Base-by-base conservation (phyloP, 2,888 invertebrate species). In the Chrysotoxum bicinctum region DNA sequence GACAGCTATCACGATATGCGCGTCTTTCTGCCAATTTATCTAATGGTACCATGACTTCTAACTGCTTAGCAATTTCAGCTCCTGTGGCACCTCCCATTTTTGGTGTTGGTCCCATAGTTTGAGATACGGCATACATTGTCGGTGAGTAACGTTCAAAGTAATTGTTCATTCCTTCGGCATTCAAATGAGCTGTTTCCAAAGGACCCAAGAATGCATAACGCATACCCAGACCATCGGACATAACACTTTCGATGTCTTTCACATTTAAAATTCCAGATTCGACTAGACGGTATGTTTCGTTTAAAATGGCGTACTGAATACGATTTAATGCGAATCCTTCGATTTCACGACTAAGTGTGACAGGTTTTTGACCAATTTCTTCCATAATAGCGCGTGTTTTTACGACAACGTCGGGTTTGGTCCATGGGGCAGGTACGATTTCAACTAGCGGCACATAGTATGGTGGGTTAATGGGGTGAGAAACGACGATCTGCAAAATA, bases 381-480 rank as follows among this genome's bases (percentile, higher is more conserved):
- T 94, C 93, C 97, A 98, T 97, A 19, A 94, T 91, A 52, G 93
- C 94, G 70, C 96, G 94, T 0, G 98, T 96, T 90, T 94, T 95
- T 56, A 93, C 93, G 0, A 96, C 94, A 10, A 97, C 95, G 84
- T 95, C 95, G 0, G 95, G 93, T 68, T 95, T 94, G 0, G 99
- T 99, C 97, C 98, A 98, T 5, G 98, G 97, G 0, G 98, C 97
- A 0, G 98, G 98, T 0, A 98, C 97, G 14, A 99, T 93, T 93
- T 99, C 99, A 0, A 98, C 97, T 54, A 99, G 93, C 0, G 98
- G 98, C 26, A 98, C 97, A 91, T 98, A 98, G 91, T 98, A 98
- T 0, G 99, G 99, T 6, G 99, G 99, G 91, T 99, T 99, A 2
- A 98, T 97, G 92, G 98, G 99, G 92, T 99, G 98, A 0, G 97